Conservation (phyloP, 2,797 vertebrate species). For the Megaceryle alcyon region DNA sequence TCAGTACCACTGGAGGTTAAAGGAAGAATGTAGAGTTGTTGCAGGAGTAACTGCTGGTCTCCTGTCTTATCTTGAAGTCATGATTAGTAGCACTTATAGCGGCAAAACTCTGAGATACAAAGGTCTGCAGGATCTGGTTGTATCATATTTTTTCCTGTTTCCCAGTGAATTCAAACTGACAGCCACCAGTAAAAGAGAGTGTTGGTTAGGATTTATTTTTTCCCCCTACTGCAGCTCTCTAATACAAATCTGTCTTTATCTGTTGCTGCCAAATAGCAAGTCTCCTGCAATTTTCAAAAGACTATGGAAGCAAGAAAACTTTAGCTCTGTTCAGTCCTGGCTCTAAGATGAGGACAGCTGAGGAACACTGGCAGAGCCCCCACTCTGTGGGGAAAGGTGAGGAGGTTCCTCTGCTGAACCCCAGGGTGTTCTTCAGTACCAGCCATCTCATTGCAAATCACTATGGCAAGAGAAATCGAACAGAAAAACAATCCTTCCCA, state of each 20-base stretch:
- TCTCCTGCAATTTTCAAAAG: background rate
- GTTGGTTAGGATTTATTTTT: background rate
- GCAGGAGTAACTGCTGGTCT: background rate
- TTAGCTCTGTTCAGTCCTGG: background rate
- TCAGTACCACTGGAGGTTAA: background rate
- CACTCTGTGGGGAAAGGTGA: background rate
- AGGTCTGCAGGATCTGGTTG: background rate
- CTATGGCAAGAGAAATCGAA: conserved; percentile 26
- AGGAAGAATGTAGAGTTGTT: background rate
- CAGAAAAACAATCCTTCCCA: conserved; percentile 4
- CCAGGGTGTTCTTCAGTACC: background rate
- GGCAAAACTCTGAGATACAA: background rate
- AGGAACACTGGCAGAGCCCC: background rate
- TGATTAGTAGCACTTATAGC: background rate
- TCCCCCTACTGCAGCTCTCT: background rate
- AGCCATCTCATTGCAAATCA: background rate
- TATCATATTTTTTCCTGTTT: background rate
- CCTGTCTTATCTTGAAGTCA: background rate
- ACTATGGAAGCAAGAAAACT: background rate
- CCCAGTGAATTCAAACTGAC: background rate
- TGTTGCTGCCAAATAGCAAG: background rate
- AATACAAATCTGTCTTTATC: too few species aligned
- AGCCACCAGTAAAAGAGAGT: background rate
- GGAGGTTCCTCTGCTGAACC: background rate
- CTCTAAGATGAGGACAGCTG: background rate